Evolutionary conservation across 2,888 invertebrate genomes (phyloP).

Genomic region (Euphydryas editha): DNA sequence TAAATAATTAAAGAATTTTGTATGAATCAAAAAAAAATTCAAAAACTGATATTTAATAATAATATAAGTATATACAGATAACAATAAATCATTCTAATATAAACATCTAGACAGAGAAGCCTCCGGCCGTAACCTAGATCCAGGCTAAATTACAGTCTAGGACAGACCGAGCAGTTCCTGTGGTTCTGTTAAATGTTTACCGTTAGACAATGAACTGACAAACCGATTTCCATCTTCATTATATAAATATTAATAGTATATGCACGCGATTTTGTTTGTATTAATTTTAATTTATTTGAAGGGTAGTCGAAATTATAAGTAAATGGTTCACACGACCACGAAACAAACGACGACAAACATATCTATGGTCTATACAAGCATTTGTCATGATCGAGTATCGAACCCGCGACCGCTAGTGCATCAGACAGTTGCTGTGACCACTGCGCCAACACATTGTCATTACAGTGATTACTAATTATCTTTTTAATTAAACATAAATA

Average conservation of each 20-base stretch:
- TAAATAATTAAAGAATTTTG: neutral
- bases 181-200: conserved; percentile 23
- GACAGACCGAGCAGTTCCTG: conserved; percentile 14
- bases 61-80: neutral
- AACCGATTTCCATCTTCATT: conserved; percentile 7
- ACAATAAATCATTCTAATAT: conserved; percentile 15
- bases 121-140: conserved; percentile 36
- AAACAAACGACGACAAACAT: no score
- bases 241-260: neutral
- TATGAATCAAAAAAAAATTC: neutral
- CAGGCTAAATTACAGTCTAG: conserved; percentile 37
- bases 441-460: no score
- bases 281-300: neutral
- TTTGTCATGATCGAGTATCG: no score
- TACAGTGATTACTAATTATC: no score
- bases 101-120: conserved; percentile 14
- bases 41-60: neutral
- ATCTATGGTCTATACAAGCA: no score
- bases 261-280: neutral
- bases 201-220: conserved; percentile 25
- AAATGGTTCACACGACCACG: no score
- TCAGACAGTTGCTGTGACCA: no score
- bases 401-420: no score
- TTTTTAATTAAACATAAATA: no score
- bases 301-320: no score